Percentiles rank a stretch among this genome's conserved stretches.
Evolutionary conservation across 2,797 vertebrate species (phyloP).

Genomic region (Lacerta agilis): DNA sequence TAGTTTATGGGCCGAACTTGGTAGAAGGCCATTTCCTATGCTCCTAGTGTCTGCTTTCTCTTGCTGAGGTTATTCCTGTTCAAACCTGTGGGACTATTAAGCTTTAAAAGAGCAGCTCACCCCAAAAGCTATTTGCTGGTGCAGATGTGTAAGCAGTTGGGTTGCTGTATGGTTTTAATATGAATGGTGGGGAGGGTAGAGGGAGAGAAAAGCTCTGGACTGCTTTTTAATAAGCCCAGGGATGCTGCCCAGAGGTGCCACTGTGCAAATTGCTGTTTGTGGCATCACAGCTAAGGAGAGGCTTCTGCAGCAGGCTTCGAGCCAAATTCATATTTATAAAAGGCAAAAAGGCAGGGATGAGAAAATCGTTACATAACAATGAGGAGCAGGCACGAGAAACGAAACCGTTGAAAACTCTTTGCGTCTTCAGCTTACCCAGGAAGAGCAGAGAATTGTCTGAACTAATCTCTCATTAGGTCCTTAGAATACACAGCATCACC

Average conservation of each 20-base stretch:
- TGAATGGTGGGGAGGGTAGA: not conserved
- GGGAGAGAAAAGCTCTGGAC: not conserved
- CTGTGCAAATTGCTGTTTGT: not conserved
- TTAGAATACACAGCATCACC: not conserved
- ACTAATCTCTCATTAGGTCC: not conserved
- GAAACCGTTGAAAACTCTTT: not conserved
- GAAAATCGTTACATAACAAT: not conserved
- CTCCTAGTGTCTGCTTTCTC: not conserved
- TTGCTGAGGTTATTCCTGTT: not conserved
- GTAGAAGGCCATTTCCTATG: no score
- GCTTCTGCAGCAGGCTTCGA: not conserved
- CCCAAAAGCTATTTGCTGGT: slow-evolving; percentile 8
- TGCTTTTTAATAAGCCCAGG: not conserved
- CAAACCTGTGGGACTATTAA: not conserved
- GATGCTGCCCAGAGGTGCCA: not conserved
- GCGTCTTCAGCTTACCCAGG: not conserved
- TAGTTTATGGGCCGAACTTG: no score
- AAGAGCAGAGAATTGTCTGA: slow-evolving; percentile 5
- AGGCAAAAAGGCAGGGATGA: not conserved
- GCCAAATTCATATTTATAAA: not conserved
- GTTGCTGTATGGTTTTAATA: not conserved
- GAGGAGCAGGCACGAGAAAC: not conserved
- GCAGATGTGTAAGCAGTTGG: not conserved
- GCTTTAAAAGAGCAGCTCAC: not conserved
- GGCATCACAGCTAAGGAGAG: not conserved